These are phyloP conservation scores for Lophius americanus DNA, from an alignment of 2,797 vertebrate species.

Conservation along the genomic window DNA sequence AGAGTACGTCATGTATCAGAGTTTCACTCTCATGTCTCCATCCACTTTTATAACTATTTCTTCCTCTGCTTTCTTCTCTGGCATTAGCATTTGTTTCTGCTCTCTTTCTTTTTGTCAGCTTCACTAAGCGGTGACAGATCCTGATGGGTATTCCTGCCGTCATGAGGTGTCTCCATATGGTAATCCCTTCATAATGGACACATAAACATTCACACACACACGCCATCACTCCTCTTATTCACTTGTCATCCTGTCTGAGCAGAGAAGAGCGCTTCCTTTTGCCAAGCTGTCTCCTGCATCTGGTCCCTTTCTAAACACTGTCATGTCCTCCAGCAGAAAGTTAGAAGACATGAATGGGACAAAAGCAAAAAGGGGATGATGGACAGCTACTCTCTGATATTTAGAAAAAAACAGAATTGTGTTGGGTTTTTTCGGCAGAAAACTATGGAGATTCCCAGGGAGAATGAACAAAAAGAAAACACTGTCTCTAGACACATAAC, in stretches of 20 bases:
- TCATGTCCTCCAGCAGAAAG: constrained; percentile 45
- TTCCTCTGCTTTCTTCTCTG: constrained; percentile 7
- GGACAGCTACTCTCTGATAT: constrained; percentile 58
- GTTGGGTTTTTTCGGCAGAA: constrained; percentile 33
- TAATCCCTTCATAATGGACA: constrained; percentile 57
- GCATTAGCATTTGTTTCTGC: constrained; percentile 33
- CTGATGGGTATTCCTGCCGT: constrained; percentile 58
- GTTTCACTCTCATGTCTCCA: background rate
- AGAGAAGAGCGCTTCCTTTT: constrained; percentile 52
- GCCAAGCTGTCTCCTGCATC: constrained; percentile 55
- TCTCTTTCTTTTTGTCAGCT: constrained; percentile 26
- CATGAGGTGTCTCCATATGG: constrained; percentile 57
- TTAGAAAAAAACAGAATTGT: constrained; percentile 38
- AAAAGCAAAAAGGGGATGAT: constrained; percentile 50
- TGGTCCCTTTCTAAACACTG: constrained; percentile 54
- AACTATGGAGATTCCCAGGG: background rate
- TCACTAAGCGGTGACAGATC: constrained; percentile 48
- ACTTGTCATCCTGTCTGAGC: constrained; percentile 68
- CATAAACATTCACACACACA: constrained; percentile 42
- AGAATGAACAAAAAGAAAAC: too few species aligned
- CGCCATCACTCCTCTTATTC: constrained; percentile 50
- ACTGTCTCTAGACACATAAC: too few species aligned
- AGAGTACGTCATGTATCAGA: constrained; percentile 14
- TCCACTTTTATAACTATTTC: constrained; percentile 22
- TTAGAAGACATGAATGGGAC: constrained; percentile 38